Conservation (phyloP, 2,888 invertebrate species). For the Pyralis farinalis region DNA sequence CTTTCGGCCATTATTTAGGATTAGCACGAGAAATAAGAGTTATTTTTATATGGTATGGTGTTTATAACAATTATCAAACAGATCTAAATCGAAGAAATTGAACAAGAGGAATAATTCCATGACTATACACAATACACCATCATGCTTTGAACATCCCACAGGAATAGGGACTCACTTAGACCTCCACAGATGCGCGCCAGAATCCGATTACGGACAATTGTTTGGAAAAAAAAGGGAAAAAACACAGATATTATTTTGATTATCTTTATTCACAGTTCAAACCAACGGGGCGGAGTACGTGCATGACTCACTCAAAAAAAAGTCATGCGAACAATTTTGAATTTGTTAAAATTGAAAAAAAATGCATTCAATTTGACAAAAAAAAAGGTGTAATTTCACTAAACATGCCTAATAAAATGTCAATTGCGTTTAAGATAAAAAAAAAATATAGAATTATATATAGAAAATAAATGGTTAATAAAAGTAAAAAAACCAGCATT, state of each 20-base stretch:
- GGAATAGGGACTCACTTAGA: conserved; percentile 67
- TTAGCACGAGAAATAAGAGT: no score
- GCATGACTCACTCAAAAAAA: conserved; percentile 33
- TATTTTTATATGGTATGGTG: no score
- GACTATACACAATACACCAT: conserved; percentile 25
- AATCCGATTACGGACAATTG: conserved; percentile 77
- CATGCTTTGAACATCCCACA: conserved; percentile 41
- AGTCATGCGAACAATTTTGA: conserved; percentile 31
- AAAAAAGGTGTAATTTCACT: conserved; percentile 25
- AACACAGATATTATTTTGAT: conserved; percentile 67
- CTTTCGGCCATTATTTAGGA: no score
- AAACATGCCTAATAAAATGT: conserved; percentile 34
- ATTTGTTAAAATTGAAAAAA: conserved; percentile 22
- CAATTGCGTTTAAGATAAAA: conserved; percentile 20
- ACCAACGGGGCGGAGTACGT: conserved; percentile 28
- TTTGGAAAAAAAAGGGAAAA: conserved; percentile 48
- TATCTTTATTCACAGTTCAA: not conserved
- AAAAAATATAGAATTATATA: no score
- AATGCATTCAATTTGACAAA: conserved; percentile 24
- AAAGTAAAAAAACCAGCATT: conserved; percentile 31
- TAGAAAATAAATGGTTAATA: conserved; percentile 21
- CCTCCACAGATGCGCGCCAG: conserved; percentile 75
- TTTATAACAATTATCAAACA: conserved; percentile 4
- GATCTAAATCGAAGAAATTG: conserved; percentile 15
- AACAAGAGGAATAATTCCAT: conserved; percentile 18